phyloP scores from a whole-genome alignment of 2,113 vertebrate genomes.

The Poeciliopsis prolifica region DNA sequence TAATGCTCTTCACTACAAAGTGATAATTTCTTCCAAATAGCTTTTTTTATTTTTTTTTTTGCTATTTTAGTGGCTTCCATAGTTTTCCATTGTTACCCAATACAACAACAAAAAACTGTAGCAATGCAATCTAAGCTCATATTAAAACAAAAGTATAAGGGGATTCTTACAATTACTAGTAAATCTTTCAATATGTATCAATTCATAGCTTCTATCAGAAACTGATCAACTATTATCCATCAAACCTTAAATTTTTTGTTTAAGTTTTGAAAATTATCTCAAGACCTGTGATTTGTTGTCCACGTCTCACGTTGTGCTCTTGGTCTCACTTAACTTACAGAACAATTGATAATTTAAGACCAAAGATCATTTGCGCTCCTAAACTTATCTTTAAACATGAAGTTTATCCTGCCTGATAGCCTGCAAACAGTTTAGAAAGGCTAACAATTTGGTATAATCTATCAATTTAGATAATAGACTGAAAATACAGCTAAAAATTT shows the following conservation, averaged over 20 bases:
- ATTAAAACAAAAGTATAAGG: background rate
- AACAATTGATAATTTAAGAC: background rate
- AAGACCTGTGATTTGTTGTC: too few species aligned
- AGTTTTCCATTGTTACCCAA: too few species aligned
- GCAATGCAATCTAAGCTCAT: too few species aligned
- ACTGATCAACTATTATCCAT: background rate
- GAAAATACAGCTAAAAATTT: too few species aligned
- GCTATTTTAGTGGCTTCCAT: too few species aligned
- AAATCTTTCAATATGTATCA: background rate
- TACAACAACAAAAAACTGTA: too few species aligned
- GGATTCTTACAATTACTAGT: background rate
- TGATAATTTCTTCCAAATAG: background rate
- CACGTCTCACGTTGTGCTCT: background rate
- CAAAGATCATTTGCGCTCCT: background rate
- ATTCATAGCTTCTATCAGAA: background rate
- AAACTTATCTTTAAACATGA: background rate
- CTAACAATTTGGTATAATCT: background rate
- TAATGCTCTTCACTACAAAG: too few species aligned
- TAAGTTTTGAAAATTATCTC: background rate
- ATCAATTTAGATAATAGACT: background rate
- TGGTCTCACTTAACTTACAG: background rate
- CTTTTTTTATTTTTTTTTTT: too few species aligned
- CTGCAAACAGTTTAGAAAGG: too few species aligned
- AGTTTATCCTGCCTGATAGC: background rate
- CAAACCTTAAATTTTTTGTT: background rate